Evolutionary conservation across 2,797 vertebrate genomes (phyloP).

Genomic region (Pipistrellus pipistrellus): DNA sequence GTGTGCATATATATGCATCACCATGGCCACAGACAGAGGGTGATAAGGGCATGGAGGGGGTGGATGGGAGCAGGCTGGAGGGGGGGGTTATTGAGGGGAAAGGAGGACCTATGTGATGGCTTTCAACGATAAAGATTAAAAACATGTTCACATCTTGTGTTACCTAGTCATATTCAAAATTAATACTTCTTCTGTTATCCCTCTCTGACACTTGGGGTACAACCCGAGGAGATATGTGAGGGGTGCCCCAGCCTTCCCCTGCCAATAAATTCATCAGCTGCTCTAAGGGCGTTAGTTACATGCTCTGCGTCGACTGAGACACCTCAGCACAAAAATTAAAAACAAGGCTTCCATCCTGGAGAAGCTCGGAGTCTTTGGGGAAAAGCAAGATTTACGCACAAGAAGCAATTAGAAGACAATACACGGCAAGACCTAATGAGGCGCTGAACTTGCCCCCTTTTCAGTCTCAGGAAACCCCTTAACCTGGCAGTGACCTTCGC

Average conservation of each 20-base stretch:
- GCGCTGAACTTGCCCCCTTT: neutral
- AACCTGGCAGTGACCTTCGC: conserved; percentile 12
- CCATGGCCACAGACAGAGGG: too few relatives aligned
- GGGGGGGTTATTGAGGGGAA: too few relatives aligned
- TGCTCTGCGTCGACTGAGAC: neutral
- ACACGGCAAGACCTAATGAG: conserved; percentile 16
- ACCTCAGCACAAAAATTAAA: neutral
- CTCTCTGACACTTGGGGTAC: neutral
- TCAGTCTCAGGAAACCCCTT: conserved; percentile 57
- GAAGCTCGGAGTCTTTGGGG: conserved; percentile 48
- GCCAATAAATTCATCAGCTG: neutral
- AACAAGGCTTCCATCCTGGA: conserved; percentile 10
- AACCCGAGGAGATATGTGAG: neutral
- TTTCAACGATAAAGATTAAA: too few relatives aligned
- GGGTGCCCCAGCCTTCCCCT: neutral
- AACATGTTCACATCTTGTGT: neutral
- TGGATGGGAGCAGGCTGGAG: too few relatives aligned
- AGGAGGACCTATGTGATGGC: too few relatives aligned
- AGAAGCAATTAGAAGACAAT: conserved; percentile 75
- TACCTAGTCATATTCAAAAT: neutral
- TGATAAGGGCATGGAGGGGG: too few relatives aligned
- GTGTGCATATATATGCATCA: too few relatives aligned
- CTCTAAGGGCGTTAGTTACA: neutral
- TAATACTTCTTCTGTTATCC: neutral
- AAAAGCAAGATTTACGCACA: conserved; percentile 53